phyloP scores from a whole-genome alignment of 2,113 vertebrate genomes.

The Lophotis ruficrista region DNA sequence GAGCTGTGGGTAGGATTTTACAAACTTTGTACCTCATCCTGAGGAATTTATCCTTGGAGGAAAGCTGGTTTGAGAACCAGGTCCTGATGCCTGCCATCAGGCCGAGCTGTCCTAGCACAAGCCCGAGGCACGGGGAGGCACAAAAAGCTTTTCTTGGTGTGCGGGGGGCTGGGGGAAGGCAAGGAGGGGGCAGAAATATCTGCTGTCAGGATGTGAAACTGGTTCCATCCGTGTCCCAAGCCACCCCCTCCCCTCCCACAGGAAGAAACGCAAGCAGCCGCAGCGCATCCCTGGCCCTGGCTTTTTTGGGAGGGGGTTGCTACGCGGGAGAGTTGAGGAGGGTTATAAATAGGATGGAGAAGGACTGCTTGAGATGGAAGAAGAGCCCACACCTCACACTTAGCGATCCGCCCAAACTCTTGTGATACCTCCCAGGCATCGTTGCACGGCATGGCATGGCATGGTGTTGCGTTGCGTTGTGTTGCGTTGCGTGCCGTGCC shows the following conservation, averaged over 20 bases:
- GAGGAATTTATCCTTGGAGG: background rate
- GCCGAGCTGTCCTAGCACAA: background rate
- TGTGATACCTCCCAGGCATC: background rate
- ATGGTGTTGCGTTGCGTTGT: too few relatives aligned
- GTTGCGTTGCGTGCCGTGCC: too few relatives aligned
- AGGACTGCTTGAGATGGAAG: background rate
- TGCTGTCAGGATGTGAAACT: background rate
- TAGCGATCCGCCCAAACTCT: background rate
- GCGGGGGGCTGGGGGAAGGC: background rate
- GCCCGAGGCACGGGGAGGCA: background rate
- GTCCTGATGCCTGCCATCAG: background rate
- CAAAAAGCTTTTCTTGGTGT: background rate
- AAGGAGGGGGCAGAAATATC: background rate
- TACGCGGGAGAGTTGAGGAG: background rate
- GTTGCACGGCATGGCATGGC: background rate
- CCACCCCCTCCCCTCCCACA: slow-evolving; percentile 16
- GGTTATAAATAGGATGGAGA: slow-evolving; percentile 9
- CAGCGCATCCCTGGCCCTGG: background rate
- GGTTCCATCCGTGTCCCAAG: background rate
- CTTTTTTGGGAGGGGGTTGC: background rate
- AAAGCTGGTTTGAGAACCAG: background rate
- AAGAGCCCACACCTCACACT: background rate
- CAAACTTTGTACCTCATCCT: background rate
- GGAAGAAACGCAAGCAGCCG: background rate
- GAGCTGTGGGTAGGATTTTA: background rate